Percentiles rank a stretch among this genome's conserved stretches.
Evolutionary conservation across 1,140 invertebrate species (phyloP).

Genomic region (Drosophila sucinea): DNA sequence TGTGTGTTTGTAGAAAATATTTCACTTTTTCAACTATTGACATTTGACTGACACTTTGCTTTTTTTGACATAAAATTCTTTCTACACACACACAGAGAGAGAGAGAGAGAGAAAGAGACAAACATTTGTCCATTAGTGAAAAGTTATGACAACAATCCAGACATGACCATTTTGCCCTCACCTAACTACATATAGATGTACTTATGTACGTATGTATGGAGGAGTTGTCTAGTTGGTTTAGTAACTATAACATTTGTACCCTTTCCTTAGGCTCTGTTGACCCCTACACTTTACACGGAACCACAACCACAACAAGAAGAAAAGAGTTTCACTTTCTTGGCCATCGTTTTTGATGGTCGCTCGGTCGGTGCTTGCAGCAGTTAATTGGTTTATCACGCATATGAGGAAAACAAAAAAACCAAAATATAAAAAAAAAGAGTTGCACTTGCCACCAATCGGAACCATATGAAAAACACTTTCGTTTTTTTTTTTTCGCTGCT

Average conservation of each 20-base stretch:
- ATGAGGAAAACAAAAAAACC: neutral
- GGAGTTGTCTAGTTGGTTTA: too few relatives aligned
- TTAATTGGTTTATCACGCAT: conserved; percentile 80
- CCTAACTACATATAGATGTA: neutral
- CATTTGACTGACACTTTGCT: conserved; percentile 33
- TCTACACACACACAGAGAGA: conserved; percentile 24
- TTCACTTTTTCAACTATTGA: neutral
- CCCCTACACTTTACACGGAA: neutral
- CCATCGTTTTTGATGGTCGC: conserved; percentile 31
- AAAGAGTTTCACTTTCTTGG: conserved; percentile 65
- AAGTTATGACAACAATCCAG: conserved; percentile 2
- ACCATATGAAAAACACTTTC: conserved; percentile 71
- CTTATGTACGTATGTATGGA: neutral
- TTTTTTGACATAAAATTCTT: conserved; percentile 3
- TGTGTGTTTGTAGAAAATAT: neutral
- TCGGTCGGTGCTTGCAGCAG: conserved; percentile 36
- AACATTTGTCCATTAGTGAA: conserved; percentile 13
- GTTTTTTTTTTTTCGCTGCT: conserved; percentile 38
- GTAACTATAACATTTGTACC: too few relatives aligned
- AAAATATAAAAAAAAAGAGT: conserved; percentile 19
- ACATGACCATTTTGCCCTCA: neutral
- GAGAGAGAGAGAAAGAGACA: conserved; percentile 1
- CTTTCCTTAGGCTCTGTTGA: neutral
- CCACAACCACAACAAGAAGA: conserved; percentile 15
- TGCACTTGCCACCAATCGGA: conserved; percentile 60